These are phyloP conservation scores for Dallia pectoralis DNA, from an alignment of 2,797 vertebrate species.

Conservation along the genomic window DNA sequence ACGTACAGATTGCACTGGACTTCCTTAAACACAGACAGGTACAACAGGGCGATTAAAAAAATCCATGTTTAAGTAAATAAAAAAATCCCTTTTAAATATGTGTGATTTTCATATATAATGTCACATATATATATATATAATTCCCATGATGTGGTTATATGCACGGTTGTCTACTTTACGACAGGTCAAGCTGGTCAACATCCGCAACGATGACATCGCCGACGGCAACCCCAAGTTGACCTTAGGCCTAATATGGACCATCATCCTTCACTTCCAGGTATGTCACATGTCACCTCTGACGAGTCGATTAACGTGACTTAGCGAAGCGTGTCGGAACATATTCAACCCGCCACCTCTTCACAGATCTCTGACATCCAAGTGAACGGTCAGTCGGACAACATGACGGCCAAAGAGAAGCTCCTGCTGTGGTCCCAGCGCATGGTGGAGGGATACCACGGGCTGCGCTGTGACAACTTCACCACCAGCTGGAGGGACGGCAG, in stretches of 20 bases:
- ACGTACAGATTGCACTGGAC: slow-evolving; percentile 95
- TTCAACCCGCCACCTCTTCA: no score
- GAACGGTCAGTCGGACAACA: slow-evolving; percentile 93
- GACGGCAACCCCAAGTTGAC: slow-evolving; percentile 97
- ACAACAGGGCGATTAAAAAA: slow-evolving; percentile 8
- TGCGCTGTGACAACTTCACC: slow-evolving; percentile 96
- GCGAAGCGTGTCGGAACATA: no score
- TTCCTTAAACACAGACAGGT: slow-evolving; percentile 96
- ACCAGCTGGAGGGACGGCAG: slow-evolving; percentile 90
- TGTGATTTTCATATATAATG: not conserved
- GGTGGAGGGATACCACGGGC: slow-evolving; percentile 89
- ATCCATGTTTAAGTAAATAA: not conserved
- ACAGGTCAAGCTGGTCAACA: slow-evolving; percentile 95
- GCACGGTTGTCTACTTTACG: not conserved
- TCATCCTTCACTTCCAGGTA: slow-evolving; percentile 99
- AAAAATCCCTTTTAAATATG: no score
- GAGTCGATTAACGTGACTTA: no score
- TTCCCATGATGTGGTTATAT: not conserved
- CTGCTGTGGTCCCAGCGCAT: slow-evolving; percentile 95
- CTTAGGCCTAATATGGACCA: slow-evolving; percentile 95
- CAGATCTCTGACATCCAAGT: slow-evolving; percentile 99
- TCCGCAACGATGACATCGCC: slow-evolving; percentile 94
- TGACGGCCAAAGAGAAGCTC: slow-evolving; percentile 97
- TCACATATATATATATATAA: no score
- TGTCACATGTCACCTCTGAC: not conserved